phyloP scores from a whole-genome alignment of 1,140 invertebrate species.

The Eriocheir sinensis region DNA sequence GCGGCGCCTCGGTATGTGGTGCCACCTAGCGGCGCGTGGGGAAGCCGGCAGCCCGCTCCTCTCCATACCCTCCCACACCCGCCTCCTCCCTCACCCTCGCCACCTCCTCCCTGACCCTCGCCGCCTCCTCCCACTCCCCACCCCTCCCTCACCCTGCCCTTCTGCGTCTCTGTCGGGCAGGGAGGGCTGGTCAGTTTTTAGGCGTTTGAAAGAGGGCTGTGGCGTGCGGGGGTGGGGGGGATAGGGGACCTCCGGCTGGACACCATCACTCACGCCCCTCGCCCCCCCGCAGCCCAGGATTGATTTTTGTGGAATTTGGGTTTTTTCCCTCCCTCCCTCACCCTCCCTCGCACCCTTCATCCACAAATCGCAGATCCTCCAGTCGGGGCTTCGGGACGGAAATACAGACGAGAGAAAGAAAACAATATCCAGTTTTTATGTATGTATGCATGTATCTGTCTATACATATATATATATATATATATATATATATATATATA shows the following conservation, averaged over 20 bases:
- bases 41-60: constrained; percentile 36
- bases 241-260: not conserved
- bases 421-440: not conserved
- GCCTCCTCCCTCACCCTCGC: not conserved
- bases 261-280: constrained; percentile 32
- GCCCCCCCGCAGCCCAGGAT: constrained; percentile 39
- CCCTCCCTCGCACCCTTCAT: not conserved
- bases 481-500: constrained; percentile 57
- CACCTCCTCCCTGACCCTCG: not conserved
- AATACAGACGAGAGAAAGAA: not conserved
- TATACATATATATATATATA: constrained; percentile 49
- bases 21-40: constrained; percentile 67
- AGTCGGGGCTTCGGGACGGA: not conserved
- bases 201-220: not conserved
- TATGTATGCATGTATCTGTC: not conserved
- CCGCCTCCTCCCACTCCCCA: not conserved
- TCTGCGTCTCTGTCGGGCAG: not conserved
- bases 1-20: constrained; percentile 66
- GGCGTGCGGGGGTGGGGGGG: not conserved
- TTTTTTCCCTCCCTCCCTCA: not conserved
- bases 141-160: not conserved
- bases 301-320: constrained; percentile 49
- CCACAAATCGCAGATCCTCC: not conserved
- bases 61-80: constrained; percentile 35
- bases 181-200: not conserved